Conservation (phyloP, 2,888 invertebrate species). For the Vannuccia rotundouncinata region DNA sequence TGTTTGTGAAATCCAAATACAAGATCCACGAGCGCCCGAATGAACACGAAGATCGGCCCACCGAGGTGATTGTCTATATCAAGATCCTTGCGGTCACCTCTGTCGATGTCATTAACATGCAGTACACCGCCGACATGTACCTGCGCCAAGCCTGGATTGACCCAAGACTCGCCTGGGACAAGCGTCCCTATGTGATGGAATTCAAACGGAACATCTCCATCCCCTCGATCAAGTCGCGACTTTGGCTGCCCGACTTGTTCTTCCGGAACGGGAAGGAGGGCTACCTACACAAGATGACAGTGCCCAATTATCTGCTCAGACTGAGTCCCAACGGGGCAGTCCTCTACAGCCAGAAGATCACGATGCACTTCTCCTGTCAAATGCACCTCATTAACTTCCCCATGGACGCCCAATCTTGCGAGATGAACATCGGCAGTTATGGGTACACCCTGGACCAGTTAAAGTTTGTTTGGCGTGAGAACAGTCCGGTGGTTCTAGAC, state of each 20-base stretch:
- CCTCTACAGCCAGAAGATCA: conserved; percentile 40
- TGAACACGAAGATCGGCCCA: conserved; percentile 25
- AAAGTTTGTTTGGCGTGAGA: conserved; percentile 35
- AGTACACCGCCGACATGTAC: conserved; percentile 40
- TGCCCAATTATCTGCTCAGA: conserved; percentile 38
- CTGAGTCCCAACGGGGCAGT: conserved; percentile 36
- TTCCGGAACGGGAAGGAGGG: conserved; percentile 40
- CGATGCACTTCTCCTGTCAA: conserved; percentile 40
- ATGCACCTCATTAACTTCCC: conserved; percentile 40
- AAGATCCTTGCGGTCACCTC: conserved; percentile 40
- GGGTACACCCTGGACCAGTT: conserved; percentile 38
- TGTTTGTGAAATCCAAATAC: neutral
- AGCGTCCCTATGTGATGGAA: conserved; percentile 25
- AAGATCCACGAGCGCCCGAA: conserved; percentile 38
- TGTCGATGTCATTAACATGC: conserved; percentile 40
- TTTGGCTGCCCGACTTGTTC: conserved; percentile 40
- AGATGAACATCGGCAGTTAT: conserved; percentile 40
- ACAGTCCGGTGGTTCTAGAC: conserved; percentile 24
- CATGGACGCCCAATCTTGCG: conserved; percentile 39
- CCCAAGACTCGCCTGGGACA: conserved; percentile 33
- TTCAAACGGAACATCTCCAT: conserved; percentile 33
- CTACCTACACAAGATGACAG: conserved; percentile 39
- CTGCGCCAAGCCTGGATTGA: conserved; percentile 38
- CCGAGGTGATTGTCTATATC: conserved; percentile 37
- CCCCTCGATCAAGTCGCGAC: conserved; percentile 19